These are phyloP conservation scores for Lasioglossum villosulum DNA, from an alignment of 2,888 invertebrate genomes.

Conservation along the genomic window DNA sequence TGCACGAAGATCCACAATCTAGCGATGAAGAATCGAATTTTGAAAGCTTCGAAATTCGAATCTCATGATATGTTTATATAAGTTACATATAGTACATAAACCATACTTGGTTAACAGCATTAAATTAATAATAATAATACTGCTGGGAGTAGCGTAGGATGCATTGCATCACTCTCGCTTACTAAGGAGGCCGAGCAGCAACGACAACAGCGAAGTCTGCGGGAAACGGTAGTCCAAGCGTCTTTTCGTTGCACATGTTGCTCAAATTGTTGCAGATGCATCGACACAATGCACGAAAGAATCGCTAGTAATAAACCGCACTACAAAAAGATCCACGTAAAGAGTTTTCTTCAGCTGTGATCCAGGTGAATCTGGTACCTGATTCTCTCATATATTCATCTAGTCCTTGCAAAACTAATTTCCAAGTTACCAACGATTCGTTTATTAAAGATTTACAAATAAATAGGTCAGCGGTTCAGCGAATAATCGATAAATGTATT, in stretches of 20 bases:
- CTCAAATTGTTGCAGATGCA: background rate
- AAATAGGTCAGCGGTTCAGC: background rate
- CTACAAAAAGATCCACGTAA: background rate
- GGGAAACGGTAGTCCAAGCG: background rate
- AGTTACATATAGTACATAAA: too few relatives aligned
- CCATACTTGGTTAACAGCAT: too few relatives aligned
- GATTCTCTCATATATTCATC: background rate
- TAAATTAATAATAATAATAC: background rate
- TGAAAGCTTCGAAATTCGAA: too few relatives aligned
- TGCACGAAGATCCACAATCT: too few relatives aligned
- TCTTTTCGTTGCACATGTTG: background rate
- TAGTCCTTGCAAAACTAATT: background rate
- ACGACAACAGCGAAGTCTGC: background rate
- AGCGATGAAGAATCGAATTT: too few relatives aligned
- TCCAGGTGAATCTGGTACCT: background rate
- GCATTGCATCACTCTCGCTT: background rate
- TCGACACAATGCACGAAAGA: background rate
- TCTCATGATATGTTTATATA: too few relatives aligned
- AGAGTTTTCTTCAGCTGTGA: background rate
- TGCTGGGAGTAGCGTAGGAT: background rate
- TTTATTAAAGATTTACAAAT: background rate
- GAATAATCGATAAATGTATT: background rate
- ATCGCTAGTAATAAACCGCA: background rate
- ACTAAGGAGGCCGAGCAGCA: background rate
- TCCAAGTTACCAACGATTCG: background rate